Evolutionary conservation across 2,797 vertebrate genomes (phyloP).

Genomic region (Etheostoma nigrum): DNA sequence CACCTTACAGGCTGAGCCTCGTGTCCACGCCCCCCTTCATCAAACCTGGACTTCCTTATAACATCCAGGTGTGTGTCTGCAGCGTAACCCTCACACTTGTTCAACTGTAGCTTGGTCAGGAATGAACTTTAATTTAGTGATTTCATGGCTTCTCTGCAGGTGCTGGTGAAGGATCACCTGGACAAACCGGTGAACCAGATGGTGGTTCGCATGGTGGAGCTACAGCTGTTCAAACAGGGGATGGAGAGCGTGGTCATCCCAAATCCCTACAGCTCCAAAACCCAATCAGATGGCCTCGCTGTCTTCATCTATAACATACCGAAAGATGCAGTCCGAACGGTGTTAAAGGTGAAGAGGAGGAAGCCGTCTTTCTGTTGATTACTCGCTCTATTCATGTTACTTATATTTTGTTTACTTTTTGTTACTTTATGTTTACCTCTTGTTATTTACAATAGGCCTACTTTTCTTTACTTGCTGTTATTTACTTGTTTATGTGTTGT

Average conservation of each 20-base stretch:
- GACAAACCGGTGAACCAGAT: slow-evolving; percentile 77
- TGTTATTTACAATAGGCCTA: too few species aligned
- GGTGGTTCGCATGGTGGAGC: slow-evolving; percentile 76
- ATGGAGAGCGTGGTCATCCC: slow-evolving; percentile 29
- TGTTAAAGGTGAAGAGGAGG: slow-evolving; percentile 81
- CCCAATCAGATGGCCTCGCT: slow-evolving; percentile 81
- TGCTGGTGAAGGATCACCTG: slow-evolving; percentile 88
- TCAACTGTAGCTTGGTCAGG: neutral
- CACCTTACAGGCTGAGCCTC: slow-evolving; percentile 89
- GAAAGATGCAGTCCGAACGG: slow-evolving; percentile 33
- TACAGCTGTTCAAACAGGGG: slow-evolving; percentile 45
- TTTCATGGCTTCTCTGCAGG: slow-evolving; percentile 73
- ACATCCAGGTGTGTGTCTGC: slow-evolving; percentile 83
- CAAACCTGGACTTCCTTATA: slow-evolving; percentile 93
- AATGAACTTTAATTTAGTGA: neutral
- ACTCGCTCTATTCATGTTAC: too few species aligned
- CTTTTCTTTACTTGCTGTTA: too few species aligned
- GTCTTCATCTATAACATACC: slow-evolving; percentile 87
- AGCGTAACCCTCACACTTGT: neutral
- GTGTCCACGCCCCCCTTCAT: slow-evolving; percentile 92
- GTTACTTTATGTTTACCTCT: neutral
- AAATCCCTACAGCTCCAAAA: slow-evolving; percentile 14
- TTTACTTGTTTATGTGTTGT: too few species aligned
- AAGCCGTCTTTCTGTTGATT: too few species aligned
- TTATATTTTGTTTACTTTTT: too few species aligned